These are phyloP conservation scores for Netelia melanura DNA, from an alignment of 2,888 invertebrate genomes.

Conservation along the genomic window DNA sequence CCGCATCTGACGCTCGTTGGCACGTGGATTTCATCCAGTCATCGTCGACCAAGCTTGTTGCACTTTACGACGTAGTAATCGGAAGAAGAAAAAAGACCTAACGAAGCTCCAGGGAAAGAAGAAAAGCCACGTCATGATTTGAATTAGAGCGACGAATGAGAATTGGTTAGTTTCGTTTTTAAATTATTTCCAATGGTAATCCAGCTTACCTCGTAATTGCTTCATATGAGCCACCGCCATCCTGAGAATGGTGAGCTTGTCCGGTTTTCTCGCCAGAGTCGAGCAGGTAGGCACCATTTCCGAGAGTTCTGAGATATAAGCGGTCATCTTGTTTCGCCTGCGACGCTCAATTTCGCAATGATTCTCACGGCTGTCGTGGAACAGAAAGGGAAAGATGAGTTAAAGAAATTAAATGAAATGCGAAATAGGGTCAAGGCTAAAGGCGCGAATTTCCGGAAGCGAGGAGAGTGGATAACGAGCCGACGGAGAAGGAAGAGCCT, in stretches of 20 bases:
- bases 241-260: conserved; percentile 98
- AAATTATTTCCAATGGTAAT: conserved; percentile 15
- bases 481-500: conserved; percentile 3
- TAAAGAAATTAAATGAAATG: conserved; percentile 45
- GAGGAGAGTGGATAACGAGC: conserved; percentile 26
- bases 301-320: conserved; percentile 99
- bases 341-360: conserved; percentile 99
- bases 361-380: conserved; percentile 94
- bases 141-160: background rate
- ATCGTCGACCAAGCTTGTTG: conserved; percentile 16
- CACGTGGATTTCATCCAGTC: conserved; percentile 24
- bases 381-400: conserved; percentile 33
- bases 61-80: background rate
- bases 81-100: background rate
- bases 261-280: conserved; percentile 98
- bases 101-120: background rate
- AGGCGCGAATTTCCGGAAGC: conserved; percentile 44
- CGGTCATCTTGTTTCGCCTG: conserved; percentile 99
- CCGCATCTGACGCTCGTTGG: background rate
- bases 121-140: conserved; percentile 1
- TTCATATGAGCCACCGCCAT: conserved; percentile 99
- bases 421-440: conserved; percentile 56
- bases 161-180: conserved; percentile 17
- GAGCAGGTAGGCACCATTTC: conserved; percentile 99
- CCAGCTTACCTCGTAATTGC: conserved; percentile 93